Conservation (phyloP, 2,888 invertebrate genomes). For the Lithosia quadra region DNA sequence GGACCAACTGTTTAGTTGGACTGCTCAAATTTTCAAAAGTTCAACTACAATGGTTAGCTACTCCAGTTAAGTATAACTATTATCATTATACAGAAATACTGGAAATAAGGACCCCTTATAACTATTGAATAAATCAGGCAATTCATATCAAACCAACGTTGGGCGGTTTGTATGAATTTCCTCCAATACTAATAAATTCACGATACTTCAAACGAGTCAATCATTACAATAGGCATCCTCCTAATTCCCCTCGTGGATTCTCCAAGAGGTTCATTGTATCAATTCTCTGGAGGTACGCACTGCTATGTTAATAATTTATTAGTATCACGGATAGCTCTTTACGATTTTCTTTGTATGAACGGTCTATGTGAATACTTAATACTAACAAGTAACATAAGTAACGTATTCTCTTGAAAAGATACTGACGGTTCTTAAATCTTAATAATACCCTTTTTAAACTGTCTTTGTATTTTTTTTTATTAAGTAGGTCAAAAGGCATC, state of each 20-base stretch:
- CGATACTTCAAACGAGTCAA: conserved; percentile 12
- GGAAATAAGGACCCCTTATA: no score
- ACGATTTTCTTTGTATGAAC: conserved; percentile 25
- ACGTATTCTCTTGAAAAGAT: conserved; percentile 5
- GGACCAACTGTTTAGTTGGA: no score
- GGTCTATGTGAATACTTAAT: conserved; percentile 22
- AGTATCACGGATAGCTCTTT: conserved; percentile 28
- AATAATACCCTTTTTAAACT: background rate
- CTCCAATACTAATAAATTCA: conserved; percentile 5
- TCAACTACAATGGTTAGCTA: no score
- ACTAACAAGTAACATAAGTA: conserved; percentile 14
- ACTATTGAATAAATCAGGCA: background rate
- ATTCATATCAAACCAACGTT: conserved; percentile 6
- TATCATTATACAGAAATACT: no score
- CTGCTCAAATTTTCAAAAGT: no score
- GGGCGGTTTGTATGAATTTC: background rate
- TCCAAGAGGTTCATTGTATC: conserved; percentile 20
- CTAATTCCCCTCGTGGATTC: conserved; percentile 16
- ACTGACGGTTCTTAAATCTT: background rate
- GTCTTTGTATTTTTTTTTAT: background rate
- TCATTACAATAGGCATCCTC: conserved; percentile 17
- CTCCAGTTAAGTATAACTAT: no score
- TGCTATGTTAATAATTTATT: conserved; percentile 29
- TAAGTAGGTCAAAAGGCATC: no score
- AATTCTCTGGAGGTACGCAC: conserved; percentile 16